These are phyloP conservation scores for Astreopora myriophthalma DNA, from an alignment of 64 coral and sea anemone genomes.

Conservation along the genomic window DNA sequence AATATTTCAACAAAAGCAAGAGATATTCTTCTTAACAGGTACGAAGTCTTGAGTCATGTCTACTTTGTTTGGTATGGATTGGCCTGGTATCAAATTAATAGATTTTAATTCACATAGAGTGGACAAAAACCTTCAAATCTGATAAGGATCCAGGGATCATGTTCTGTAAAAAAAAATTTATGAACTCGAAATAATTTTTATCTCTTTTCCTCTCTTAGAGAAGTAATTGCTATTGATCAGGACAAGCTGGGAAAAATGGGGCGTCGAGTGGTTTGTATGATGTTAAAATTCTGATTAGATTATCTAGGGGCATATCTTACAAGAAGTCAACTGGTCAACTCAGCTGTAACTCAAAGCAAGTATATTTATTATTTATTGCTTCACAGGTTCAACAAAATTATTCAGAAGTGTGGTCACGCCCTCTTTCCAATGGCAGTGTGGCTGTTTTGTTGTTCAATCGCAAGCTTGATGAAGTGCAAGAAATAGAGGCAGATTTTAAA, in stretches of 20 bases:
- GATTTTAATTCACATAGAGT: too few species aligned
- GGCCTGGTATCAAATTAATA: too few species aligned
- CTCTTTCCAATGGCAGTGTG: constrained; percentile 52
- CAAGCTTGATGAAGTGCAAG: constrained; percentile 37
- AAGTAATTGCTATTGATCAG: constrained; percentile 91
- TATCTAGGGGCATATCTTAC: background rate
- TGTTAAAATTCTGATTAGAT: background rate
- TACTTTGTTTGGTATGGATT: too few species aligned
- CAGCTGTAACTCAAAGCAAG: background rate
- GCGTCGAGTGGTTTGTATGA: constrained; percentile 35
- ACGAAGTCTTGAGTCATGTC: background rate
- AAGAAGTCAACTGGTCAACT: background rate
- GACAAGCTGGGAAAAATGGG: constrained; percentile 92
- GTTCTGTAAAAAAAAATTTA: background rate
- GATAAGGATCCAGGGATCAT: background rate
- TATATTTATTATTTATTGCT: background rate
- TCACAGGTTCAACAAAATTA: background rate
- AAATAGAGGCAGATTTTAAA: constrained; percentile 75
- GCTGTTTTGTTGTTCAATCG: constrained; percentile 89
- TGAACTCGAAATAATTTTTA: background rate
- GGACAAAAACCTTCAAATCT: background rate
- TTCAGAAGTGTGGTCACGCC: constrained; percentile 82
- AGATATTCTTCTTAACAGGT: constrained; percentile 87
- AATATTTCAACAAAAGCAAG: constrained; percentile 67
- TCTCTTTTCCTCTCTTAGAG: constrained; percentile 33